A percentile compares a stretch with the other conserved stretches of the same genome.
These are phyloP conservation scores for Octodon degus DNA, from an alignment of 2,113 vertebrate genomes.

Conservation along the genomic window DNA sequence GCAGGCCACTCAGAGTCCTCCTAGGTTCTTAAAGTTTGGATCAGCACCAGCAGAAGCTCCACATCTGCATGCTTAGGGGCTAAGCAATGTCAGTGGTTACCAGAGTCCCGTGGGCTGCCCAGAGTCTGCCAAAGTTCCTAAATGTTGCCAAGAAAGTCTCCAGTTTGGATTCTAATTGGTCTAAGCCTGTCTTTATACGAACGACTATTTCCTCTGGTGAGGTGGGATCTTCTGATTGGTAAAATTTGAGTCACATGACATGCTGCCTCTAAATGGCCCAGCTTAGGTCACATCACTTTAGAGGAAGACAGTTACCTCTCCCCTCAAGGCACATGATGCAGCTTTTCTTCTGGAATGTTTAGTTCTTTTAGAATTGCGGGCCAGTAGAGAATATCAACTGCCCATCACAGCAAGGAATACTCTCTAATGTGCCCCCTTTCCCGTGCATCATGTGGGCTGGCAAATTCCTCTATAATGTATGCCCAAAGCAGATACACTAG, in stretches of 20 bases:
- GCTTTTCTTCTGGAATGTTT: background rate
- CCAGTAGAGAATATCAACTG: background rate
- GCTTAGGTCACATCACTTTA: background rate
- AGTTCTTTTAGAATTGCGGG: background rate
- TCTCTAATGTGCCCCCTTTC: background rate
- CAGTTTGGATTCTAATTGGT: background rate
- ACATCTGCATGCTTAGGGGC: too few relatives aligned
- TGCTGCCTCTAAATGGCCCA: background rate
- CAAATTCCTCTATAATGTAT: background rate
- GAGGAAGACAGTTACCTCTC: background rate
- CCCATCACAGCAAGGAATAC: background rate
- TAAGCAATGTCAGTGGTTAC: too few relatives aligned
- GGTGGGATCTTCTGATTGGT: background rate
- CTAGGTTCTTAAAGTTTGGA: too few relatives aligned
- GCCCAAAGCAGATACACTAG: background rate
- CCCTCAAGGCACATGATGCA: background rate
- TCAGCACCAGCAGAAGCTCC: too few relatives aligned
- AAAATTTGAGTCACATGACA: background rate
- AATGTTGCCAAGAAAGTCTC: too few relatives aligned
- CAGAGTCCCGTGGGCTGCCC: too few relatives aligned
- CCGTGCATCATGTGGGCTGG: background rate
- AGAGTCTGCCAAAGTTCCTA: too few relatives aligned
- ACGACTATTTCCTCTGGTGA: background rate
- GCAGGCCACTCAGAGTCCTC: too few relatives aligned
- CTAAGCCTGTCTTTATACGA: background rate